These are phyloP conservation scores for Psittacula derbiana DNA, from an alignment of 2,797 vertebrate genomes.

Conservation along the genomic window DNA sequence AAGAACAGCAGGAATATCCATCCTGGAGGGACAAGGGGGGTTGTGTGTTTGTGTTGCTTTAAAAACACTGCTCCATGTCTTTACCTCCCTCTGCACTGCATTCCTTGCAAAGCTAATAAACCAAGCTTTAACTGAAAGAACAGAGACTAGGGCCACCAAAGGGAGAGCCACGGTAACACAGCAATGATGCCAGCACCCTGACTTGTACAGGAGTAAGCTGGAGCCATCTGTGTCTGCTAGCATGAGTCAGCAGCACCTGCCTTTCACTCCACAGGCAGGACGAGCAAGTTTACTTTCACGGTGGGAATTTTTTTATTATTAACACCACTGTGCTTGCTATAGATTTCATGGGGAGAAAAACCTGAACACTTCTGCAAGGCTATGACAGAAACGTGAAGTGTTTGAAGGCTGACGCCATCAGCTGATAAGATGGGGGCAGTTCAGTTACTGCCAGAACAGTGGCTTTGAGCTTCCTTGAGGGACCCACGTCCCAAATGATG, in stretches of 20 bases:
- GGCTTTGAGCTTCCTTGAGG: background rate
- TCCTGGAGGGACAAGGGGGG: background rate
- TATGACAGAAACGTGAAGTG: background rate
- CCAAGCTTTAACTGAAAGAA: background rate
- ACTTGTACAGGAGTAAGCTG: background rate
- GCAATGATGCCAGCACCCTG: rapidly evolving
- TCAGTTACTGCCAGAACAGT: background rate
- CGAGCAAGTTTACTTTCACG: constrained; percentile 39
- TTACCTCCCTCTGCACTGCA: background rate
- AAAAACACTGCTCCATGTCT: background rate
- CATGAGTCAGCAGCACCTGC: constrained; percentile 17
- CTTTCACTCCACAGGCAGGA: background rate
- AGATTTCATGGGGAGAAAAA: background rate
- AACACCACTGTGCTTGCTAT: background rate
- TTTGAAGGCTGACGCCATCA: background rate
- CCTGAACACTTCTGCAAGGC: background rate
- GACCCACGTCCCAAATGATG: background rate
- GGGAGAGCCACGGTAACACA: background rate
- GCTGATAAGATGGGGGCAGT: background rate
- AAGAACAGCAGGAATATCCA: background rate
- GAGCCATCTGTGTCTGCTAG: background rate
- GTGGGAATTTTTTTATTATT: background rate
- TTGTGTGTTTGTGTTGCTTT: background rate
- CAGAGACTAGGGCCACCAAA: background rate
- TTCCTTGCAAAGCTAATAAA: background rate